Evolutionary conservation across 2,888 invertebrate species (phyloP).

Genomic region (Pristionchus fissidentatus): DNA sequence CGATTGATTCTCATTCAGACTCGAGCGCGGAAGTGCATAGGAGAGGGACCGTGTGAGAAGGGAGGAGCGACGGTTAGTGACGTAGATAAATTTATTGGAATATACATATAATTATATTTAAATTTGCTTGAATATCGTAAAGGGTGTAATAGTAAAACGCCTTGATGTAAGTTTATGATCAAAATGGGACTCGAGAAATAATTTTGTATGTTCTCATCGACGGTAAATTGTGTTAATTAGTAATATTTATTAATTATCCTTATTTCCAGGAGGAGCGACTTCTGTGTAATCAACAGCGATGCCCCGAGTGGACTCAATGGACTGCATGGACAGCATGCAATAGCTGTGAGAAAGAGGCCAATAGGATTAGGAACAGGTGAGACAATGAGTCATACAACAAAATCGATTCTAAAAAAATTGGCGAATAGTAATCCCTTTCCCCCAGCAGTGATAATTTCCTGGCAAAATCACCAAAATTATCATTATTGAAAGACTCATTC

Average conservation of each 20-base stretch:
- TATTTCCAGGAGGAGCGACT: constrained; percentile 57
- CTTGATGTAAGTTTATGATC: background rate
- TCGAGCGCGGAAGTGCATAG: constrained; percentile 60
- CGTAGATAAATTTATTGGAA: too few relatives aligned
- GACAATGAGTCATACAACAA: background rate
- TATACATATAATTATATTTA: too few relatives aligned
- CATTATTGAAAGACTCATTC: background rate
- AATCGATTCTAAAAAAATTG: background rate
- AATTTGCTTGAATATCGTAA: too few relatives aligned
- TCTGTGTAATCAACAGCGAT: constrained; percentile 62
- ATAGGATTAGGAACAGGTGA: constrained; percentile 61
- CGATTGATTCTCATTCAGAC: constrained; percentile 49
- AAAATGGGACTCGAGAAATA: background rate
- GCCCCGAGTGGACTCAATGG: constrained; percentile 64
- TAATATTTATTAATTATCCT: background rate
- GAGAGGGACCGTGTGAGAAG: constrained; percentile 58
- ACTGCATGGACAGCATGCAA: constrained; percentile 64
- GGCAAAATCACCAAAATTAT: too few relatives aligned
- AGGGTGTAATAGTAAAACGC: too few relatives aligned
- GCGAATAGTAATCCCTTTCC: too few relatives aligned
- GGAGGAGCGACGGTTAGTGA: constrained; percentile 40
- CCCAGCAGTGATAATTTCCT: too few relatives aligned
- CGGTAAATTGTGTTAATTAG: background rate
- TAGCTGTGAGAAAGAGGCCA: constrained; percentile 59
- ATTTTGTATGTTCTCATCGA: background rate